Conservation (phyloP, 2,113 vertebrate species). For the Castor canadensis region DNA sequence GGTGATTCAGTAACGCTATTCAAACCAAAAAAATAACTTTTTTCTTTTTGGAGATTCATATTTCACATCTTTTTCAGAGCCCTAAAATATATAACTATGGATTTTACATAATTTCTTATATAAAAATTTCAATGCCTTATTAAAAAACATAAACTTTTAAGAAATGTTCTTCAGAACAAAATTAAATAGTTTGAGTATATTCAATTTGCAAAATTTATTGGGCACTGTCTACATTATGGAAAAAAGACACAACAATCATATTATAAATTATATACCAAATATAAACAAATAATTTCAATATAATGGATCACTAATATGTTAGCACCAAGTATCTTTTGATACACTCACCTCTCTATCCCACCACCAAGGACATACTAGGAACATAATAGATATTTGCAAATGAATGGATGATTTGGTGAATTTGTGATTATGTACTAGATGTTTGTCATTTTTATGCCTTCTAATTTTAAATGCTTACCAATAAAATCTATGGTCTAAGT, state of each 20-base stretch:
- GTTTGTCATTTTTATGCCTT: not conserved
- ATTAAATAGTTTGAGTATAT: not conserved
- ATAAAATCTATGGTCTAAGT: not conserved
- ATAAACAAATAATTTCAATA: not conserved
- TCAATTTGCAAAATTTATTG: conserved; percentile 26
- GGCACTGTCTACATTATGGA: not conserved
- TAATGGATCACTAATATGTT: not conserved
- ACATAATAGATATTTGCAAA: not conserved
- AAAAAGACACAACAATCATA: not conserved
- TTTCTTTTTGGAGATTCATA: not conserved
- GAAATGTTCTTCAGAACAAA: conserved; percentile 15
- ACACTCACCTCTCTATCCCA: not conserved
- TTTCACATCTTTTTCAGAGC: conserved; percentile 37
- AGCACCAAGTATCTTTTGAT: not conserved
- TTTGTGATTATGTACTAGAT: not conserved
- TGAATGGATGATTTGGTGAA: not conserved
- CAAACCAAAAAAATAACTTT: not conserved
- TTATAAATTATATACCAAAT: not conserved
- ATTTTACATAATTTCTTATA: conserved; percentile 67
- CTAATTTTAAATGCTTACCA: not conserved
- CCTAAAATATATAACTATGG: conserved; percentile 29
- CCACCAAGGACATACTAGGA: not conserved
- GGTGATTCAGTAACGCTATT: not conserved
- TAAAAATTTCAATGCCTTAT: conserved; percentile 48
- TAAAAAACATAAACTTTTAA: conserved; percentile 43